Percentiles rank a stretch among this genome's conserved stretches.
Conservation (phyloP, 2,113 vertebrate genomes). For the Clarias batrachus region DNA sequence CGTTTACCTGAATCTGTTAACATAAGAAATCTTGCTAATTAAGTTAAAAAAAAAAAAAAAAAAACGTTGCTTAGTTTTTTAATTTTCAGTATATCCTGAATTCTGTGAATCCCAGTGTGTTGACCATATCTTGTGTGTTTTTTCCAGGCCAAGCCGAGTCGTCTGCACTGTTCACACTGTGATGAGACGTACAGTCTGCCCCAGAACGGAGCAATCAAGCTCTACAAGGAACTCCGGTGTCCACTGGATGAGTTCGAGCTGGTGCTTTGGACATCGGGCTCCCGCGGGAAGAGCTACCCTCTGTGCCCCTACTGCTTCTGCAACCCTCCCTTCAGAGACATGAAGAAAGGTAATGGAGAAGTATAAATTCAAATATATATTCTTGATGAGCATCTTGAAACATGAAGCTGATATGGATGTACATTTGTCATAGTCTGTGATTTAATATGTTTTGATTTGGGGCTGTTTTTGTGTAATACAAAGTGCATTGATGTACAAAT, state of each 20-base stretch:
- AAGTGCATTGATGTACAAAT: background rate
- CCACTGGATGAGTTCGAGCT: constrained; percentile 95
- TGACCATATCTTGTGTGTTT: background rate
- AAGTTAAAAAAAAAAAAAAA: background rate
- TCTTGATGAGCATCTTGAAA: background rate
- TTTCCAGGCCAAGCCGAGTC: constrained; percentile 88
- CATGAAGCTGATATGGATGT: background rate
- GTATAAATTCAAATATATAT: background rate
- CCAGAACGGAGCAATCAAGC: constrained; percentile 94
- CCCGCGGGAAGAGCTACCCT: constrained; percentile 92
- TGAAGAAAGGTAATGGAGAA: constrained; percentile 88
- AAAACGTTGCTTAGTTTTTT: background rate
- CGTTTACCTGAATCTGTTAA: background rate
- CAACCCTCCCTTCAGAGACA: constrained; percentile 94
- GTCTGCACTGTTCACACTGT: constrained; percentile 95
- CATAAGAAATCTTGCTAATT: background rate
- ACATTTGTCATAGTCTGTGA: background rate
- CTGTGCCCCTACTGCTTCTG: constrained; percentile 96
- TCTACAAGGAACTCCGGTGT: constrained; percentile 95
- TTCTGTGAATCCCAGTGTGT: background rate
- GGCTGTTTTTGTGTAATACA: background rate
- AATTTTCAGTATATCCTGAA: background rate
- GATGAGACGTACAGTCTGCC: constrained; percentile 96
- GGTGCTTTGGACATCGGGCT: constrained; percentile 92
- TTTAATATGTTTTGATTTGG: background rate